These are phyloP conservation scores for Equus quagga DNA, from an alignment of 2,113 vertebrate species.

Conservation along the genomic window DNA sequence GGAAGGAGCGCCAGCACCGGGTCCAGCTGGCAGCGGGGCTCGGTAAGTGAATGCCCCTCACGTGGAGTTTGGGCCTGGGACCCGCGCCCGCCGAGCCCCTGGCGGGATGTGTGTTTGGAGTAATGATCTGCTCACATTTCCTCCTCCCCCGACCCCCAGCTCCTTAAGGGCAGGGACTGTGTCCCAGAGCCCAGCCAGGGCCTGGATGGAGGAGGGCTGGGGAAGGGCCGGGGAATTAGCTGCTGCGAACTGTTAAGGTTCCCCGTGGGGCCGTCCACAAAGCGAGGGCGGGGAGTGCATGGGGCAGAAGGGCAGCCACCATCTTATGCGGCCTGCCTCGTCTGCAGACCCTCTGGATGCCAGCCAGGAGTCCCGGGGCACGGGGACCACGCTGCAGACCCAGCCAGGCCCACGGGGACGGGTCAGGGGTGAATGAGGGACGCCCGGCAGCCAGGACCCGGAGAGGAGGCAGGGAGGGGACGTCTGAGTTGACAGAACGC, in stretches of 20 bases:
- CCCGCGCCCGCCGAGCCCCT: neutral
- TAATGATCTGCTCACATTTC: neutral
- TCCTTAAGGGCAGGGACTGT: neutral
- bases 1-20: rapidly evolving
- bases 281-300: rapidly evolving
- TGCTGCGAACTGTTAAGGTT: neutral
- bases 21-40: neutral
- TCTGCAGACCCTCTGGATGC: neutral
- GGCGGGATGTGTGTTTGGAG: neutral
- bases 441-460: neutral
- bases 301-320: neutral
- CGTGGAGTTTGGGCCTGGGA: neutral
- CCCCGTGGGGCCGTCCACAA: too few species aligned
- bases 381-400: rapidly evolving
- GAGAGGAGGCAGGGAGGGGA: neutral
- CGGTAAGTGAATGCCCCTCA: neutral
- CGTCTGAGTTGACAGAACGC: neutral
- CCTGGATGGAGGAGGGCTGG: neutral
- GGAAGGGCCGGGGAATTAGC: neutral
- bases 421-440: neutral
- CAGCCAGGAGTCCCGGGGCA: neutral
- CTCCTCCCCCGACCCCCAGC: rapidly evolving
- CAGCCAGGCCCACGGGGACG: neutral
- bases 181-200: neutral
- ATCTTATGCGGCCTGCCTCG: neutral